These are phyloP conservation scores for Cerastoderma edule DNA, from an alignment of 2,888 invertebrate species.

Conservation along the genomic window DNA sequence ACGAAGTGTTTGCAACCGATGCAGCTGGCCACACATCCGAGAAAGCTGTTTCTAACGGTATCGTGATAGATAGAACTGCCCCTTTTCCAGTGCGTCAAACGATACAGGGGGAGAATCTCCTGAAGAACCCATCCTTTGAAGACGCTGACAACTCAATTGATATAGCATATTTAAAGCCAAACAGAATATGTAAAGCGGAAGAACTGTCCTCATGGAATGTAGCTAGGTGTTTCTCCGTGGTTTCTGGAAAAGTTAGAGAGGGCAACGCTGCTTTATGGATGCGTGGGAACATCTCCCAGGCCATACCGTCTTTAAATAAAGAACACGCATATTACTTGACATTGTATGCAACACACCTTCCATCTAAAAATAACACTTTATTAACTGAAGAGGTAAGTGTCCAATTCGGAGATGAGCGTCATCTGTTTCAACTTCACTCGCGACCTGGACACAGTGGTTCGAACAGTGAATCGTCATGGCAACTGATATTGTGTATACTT, in stretches of 20 bases:
- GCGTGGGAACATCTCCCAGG: constrained; percentile 40
- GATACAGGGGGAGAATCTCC: constrained; percentile 46
- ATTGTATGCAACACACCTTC: constrained; percentile 33
- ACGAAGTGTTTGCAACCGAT: constrained; percentile 63
- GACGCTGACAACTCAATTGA: background rate
- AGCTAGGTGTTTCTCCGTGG: background rate
- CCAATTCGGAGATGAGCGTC: constrained; percentile 33
- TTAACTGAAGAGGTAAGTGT: constrained; percentile 47
- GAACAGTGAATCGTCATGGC: constrained; percentile 33
- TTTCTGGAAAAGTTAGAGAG: constrained; percentile 22
- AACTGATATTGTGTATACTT: constrained; percentile 40
- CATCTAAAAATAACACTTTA: constrained; percentile 16
- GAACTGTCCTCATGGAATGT: background rate
- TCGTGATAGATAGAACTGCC: constrained; percentile 60
- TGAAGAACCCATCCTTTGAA: constrained; percentile 31
- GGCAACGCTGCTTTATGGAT: constrained; percentile 41
- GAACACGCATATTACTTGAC: constrained; percentile 32
- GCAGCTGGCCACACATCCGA: constrained; percentile 55
- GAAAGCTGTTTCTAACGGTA: constrained; percentile 63
- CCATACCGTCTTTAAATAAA: background rate
- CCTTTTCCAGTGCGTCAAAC: constrained; percentile 44
- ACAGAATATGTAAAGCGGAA: background rate
- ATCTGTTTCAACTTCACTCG: constrained; percentile 45
- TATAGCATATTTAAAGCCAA: background rate
- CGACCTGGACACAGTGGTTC: constrained; percentile 29